Conservation (phyloP, 1,140 invertebrate genomes). For the Drosophila obscura region DNA sequence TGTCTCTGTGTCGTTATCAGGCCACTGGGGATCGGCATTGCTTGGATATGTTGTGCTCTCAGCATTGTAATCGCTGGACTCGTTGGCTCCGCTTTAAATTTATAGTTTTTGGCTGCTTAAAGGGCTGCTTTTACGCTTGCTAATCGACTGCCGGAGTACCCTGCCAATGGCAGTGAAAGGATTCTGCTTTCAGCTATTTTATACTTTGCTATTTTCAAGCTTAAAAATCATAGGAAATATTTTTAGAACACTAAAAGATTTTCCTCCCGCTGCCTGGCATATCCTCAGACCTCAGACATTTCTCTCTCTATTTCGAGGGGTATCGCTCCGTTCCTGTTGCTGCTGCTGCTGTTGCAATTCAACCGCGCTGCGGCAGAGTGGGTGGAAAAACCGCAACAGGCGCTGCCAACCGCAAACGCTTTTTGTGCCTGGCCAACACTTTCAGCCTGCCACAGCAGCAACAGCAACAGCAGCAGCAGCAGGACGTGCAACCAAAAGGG, state of each 20-base stretch:
- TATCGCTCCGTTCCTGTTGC: slow-evolving; percentile 11
- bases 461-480: too few relatives aligned
- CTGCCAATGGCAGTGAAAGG: neutral
- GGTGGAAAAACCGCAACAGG: slow-evolving; percentile 53
- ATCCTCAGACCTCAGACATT: too few relatives aligned
- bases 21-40: neutral
- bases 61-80: neutral
- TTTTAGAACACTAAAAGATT: neutral
- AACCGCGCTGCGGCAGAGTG: slow-evolving; percentile 17
- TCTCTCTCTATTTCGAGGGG: slow-evolving; percentile 4
- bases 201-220: neutral
- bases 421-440: slow-evolving; percentile 54
- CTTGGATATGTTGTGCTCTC: neutral
- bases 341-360: slow-evolving; percentile 36
- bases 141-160: neutral
- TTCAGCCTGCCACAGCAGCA: slow-evolving; percentile 23
- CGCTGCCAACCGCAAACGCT: slow-evolving; percentile 57
- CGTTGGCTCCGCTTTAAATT: slow-evolving; percentile 9
- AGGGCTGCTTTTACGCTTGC: neutral
- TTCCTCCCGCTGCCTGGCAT: too few relatives aligned
- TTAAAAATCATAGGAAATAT: neutral
- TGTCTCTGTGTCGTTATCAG: slow-evolving; percentile 21
- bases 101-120: slow-evolving; percentile 1
- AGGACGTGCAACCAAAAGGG: too few relatives aligned
- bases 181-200: too few relatives aligned